These are phyloP conservation scores for Myiothlypis chrysogaster DNA, from an alignment of 2,797 vertebrate genomes.

Conservation along the genomic window DNA sequence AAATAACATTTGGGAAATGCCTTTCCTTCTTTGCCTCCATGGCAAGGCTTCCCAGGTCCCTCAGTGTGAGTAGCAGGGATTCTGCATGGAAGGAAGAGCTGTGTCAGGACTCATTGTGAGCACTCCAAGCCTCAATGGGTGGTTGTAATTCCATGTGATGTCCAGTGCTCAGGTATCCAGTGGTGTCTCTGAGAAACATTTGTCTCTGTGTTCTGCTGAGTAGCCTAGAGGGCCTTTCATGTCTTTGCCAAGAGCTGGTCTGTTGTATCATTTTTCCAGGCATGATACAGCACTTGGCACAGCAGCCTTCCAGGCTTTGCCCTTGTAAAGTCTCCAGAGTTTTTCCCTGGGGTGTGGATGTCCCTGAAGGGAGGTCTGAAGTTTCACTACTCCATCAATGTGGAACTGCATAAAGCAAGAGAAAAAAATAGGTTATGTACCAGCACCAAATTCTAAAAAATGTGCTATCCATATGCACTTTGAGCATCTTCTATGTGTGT, in stretches of 20 bases:
- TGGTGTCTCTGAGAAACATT: background rate
- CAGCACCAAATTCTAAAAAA: background rate
- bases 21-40: background rate
- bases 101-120: background rate
- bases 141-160: accelerated
- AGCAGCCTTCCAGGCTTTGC: background rate
- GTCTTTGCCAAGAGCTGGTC: background rate
- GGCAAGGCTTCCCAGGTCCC: background rate
- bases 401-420: background rate
- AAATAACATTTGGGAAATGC: background rate
- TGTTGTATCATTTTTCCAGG: background rate
- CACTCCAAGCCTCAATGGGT: background rate
- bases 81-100: background rate
- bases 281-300: background rate
- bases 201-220: background rate
- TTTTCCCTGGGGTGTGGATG: background rate
- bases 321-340: background rate
- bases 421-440: background rate
- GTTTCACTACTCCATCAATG: background rate
- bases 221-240: background rate
- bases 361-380: background rate
- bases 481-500: background rate
- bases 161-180: background rate
- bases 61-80: background rate
- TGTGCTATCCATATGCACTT: background rate